Evolutionary conservation across 2,113 vertebrate genomes (phyloP).

Genomic region (Channa maculata): DNA sequence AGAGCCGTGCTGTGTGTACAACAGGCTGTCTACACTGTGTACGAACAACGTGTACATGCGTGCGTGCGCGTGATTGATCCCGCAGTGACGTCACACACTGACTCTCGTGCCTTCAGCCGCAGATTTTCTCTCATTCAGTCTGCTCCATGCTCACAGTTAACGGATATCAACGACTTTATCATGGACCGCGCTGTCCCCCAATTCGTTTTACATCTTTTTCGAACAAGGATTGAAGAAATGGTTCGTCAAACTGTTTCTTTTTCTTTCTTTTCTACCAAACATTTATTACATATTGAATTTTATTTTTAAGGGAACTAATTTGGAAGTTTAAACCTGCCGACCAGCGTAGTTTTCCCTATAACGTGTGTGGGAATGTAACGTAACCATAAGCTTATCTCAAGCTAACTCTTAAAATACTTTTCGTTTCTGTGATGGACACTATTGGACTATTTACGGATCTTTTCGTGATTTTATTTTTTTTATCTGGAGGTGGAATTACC

Average conservation of each 20-base stretch:
- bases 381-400: not conserved
- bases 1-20: too few relatives aligned
- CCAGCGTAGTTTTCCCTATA: not conserved
- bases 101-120: conserved; percentile 21
- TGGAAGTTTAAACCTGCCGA: conserved; percentile 3
- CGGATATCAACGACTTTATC: not conserved
- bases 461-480: not conserved
- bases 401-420: not conserved
- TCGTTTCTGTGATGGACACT: not conserved
- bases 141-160: not conserved
- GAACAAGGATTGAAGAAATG: not conserved
- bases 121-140: conserved; percentile 42
- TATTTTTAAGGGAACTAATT: conserved; percentile 4
- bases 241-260: too few relatives aligned
- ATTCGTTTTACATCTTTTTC: too few relatives aligned
- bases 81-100: conserved; percentile 35
- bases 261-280: not conserved
- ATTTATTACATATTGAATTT: conserved; percentile 12
- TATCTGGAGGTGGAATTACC: not conserved
- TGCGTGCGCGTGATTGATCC: too few relatives aligned
- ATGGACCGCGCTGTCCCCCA: not conserved
- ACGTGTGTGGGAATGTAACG: conserved; percentile 18
- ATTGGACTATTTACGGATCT: not conserved
- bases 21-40: too few relatives aligned
- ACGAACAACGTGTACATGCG: too few relatives aligned